These are phyloP conservation scores for Phymastichus coffea DNA, from an alignment of 1,140 invertebrate species.

Conservation along the genomic window DNA sequence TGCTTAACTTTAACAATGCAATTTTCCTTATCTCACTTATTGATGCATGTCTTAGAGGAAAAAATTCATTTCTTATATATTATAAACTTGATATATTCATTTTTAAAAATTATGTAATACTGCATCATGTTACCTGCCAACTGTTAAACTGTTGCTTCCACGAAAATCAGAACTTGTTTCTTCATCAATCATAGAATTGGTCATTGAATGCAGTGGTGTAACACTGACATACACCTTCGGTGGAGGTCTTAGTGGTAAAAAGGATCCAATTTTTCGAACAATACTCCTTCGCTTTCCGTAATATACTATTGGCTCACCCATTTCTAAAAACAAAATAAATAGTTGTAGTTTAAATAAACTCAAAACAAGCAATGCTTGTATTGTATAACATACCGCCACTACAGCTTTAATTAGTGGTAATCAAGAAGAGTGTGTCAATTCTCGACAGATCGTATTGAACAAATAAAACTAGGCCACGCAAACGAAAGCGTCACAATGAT, in stretches of 20 bases:
- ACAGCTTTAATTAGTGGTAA: neutral
- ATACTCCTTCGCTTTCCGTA: slow-evolving; percentile 53
- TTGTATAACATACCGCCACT: neutral
- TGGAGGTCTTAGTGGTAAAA: slow-evolving; percentile 51
- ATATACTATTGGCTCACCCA: slow-evolving; percentile 43
- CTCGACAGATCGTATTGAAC: neutral
- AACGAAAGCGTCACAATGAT: neutral
- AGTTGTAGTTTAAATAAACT: neutral
- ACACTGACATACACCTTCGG: slow-evolving; percentile 56
- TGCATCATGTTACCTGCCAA: slow-evolving; percentile 38
- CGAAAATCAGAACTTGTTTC: slow-evolving; percentile 40
- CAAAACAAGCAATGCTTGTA: neutral
- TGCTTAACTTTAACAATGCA: slow-evolving; percentile 2
- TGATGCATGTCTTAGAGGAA: neutral
- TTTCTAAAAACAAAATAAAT: slow-evolving; percentile 33
- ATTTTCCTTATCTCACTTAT: neutral
- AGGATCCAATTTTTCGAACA: slow-evolving; percentile 51
- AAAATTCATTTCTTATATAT: neutral
- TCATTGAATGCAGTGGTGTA: slow-evolving; percentile 55
- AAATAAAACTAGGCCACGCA: neutral
- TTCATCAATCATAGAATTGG: slow-evolving; percentile 55
- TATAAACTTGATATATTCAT: slow-evolving; percentile 12
- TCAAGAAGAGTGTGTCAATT: neutral
- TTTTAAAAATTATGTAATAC: slow-evolving; percentile 3
- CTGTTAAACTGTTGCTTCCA: slow-evolving; percentile 41